Percentiles rank a stretch among this genome's conserved stretches.
These are phyloP conservation scores for Chiloscyllium punctatum DNA, from an alignment of 2,797 vertebrate species.

Conservation along the genomic window DNA sequence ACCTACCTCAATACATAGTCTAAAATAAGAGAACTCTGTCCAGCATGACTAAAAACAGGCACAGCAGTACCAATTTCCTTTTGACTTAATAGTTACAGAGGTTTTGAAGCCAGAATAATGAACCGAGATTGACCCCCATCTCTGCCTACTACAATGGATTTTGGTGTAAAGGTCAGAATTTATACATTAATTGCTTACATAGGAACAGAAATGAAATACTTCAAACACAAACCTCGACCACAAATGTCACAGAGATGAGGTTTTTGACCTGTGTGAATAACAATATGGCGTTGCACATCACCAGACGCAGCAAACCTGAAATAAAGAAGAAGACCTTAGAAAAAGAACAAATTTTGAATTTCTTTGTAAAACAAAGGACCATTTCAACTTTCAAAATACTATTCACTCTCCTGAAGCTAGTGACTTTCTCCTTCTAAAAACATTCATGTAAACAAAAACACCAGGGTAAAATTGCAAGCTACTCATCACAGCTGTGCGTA, in stretches of 20 bases:
- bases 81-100: background rate
- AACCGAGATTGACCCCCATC: background rate
- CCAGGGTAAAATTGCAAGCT: background rate
- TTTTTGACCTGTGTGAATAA: conserved; percentile 91
- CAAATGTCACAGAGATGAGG: conserved; percentile 94
- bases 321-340: background rate
- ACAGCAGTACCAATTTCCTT: too few relatives aligned
- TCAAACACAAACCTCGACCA: conserved; percentile 74
- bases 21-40: too few relatives aligned
- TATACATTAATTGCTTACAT: background rate
- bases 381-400: background rate
- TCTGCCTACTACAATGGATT: background rate
- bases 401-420: background rate
- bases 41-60: too few relatives aligned
- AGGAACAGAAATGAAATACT: conserved; percentile 5
- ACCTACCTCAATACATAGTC: too few relatives aligned
- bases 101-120: background rate
- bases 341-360: background rate
- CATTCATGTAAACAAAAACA: background rate
- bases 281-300: conserved; percentile 90
- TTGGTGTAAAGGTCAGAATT: background rate
- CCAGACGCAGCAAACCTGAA: conserved; percentile 88
- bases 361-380: background rate
- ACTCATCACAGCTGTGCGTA: background rate
- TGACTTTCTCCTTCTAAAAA: background rate